Base-by-base conservation (phyloP, 2,113 vertebrate species). In the Symphodus melops region DNA sequence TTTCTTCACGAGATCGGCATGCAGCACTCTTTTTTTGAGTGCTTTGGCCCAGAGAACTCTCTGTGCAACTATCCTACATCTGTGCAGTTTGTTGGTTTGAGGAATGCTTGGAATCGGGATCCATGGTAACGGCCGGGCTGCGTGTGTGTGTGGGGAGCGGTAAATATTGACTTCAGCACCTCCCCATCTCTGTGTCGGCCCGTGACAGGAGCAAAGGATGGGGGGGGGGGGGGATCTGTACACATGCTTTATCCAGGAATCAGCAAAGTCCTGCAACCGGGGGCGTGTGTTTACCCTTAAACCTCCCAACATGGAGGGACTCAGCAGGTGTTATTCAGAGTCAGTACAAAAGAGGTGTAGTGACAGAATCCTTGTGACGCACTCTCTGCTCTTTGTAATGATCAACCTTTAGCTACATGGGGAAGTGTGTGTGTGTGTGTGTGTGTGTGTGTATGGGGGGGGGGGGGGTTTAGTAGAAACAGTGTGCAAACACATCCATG, bases 81-180 rank as follows among this genome's bases (percentile, higher is more conserved):
- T 74, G 79, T 85, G 62, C 81, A 64, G 55, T 79, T 79, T 84
- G 81, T 88, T 81, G 72, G 56, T 83, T 86, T 84, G 79, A 84
- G 91, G 91, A 93, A 94, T 94, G 87, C 82, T 76, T 72, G 72
- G 87, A 86, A 88, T 92, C 75, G 55, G 77, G 11, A 82, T 86
- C 89, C 88, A 88, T 92, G 87, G 88, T 67, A 91, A 93, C 86
- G 21, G 41, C 52, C 42, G 54, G 73, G 66, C 71, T 63, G 28
- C 67, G 62, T 75, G 65, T 72, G 58, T 69, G 64, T 75, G 68
- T 79, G 79, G 42, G 77, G n/a, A 55, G 81, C 33, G 69, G 92
- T 93, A 94, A 95, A 94, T 94, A 94, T 92, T 94, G 92, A 94
- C 93, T 93, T 70, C 75, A 78, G 63, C 70, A 17, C 76, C 84